These are phyloP conservation scores for Orestias chungarensis DNA, from an alignment of 2,797 vertebrate species.

Conservation along the genomic window DNA sequence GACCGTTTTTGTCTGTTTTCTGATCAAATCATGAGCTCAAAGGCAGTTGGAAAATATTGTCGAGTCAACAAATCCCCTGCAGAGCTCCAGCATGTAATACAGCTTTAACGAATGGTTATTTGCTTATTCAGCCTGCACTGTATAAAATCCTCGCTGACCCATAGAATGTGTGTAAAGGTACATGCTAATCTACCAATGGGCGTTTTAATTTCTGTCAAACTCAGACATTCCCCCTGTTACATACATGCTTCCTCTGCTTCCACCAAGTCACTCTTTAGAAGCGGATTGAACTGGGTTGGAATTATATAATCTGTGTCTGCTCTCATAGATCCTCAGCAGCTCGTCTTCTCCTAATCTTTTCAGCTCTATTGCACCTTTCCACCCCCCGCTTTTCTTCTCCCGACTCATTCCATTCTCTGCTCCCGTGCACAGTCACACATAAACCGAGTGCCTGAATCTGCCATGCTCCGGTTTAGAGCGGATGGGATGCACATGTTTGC, in stretches of 20 bases:
- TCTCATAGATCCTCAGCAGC: slow-evolving; percentile 72
- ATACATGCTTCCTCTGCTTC: slow-evolving; percentile 25
- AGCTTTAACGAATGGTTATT: background rate
- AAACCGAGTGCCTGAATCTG: slow-evolving; percentile 51
- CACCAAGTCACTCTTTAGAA: slow-evolving; percentile 48
- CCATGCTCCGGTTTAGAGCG: slow-evolving; percentile 70
- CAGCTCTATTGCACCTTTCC: slow-evolving; percentile 78
- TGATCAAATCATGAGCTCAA: slow-evolving; percentile 29
- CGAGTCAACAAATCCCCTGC: slow-evolving; percentile 28
- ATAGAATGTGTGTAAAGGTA: slow-evolving; percentile 21
- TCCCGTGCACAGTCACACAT: slow-evolving; percentile 49
- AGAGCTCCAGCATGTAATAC: slow-evolving; percentile 1
- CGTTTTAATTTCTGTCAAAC: slow-evolving; percentile 36
- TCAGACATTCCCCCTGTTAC: slow-evolving; percentile 42
- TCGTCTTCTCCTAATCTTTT: slow-evolving; percentile 80
- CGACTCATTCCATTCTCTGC: slow-evolving; percentile 57
- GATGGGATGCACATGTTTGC: slow-evolving; percentile 51
- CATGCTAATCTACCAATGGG: slow-evolving; percentile 22
- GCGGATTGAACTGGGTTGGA: slow-evolving; percentile 67
- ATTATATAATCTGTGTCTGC: slow-evolving; percentile 80
- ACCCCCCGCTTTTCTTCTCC: slow-evolving; percentile 59
- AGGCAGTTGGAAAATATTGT: slow-evolving; percentile 24
- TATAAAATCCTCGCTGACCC: slow-evolving; percentile 9
- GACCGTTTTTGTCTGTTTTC: slow-evolving; percentile 19
- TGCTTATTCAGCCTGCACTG: background rate